Percentiles rank a stretch among this genome's conserved stretches.
Conservation (phyloP, 2,113 vertebrate genomes). For the Microtus pennsylvanicus region DNA sequence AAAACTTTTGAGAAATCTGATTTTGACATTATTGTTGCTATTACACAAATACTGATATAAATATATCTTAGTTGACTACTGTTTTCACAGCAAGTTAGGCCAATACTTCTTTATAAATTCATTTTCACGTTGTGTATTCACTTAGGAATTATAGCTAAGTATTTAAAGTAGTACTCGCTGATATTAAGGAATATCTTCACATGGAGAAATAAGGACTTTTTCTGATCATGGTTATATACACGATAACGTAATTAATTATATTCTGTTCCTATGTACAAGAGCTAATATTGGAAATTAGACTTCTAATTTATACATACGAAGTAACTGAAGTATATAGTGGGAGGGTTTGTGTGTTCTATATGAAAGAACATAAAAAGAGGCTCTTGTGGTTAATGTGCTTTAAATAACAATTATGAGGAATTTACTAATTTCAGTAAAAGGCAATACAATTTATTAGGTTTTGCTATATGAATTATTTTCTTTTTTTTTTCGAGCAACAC, state of each 20-base stretch:
- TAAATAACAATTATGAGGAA: conserved; percentile 18
- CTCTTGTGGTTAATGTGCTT: conserved; percentile 54
- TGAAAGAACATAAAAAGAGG: conserved; percentile 2
- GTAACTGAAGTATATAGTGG: conserved; percentile 14
- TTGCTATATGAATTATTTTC: conserved; percentile 7
- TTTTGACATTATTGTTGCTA: conserved; percentile 18
- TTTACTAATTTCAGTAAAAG: conserved; percentile 34
- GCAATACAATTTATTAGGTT: conserved; percentile 1
- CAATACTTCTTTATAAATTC: conserved; percentile 29
- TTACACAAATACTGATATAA: neutral
- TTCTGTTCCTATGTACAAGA: neutral
- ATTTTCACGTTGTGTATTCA: conserved; percentile 17
- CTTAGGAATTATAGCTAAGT: neutral
- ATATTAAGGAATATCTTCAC: conserved; percentile 24
- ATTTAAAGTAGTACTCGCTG: conserved; percentile 11
- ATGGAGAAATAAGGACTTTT: neutral
- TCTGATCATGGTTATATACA: neutral
- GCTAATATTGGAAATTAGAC: conserved; percentile 14
- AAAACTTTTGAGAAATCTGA: conserved; percentile 30
- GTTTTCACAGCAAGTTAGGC: conserved; percentile 42
- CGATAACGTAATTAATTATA: neutral
- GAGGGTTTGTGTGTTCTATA: neutral
- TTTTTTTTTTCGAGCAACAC: too few relatives aligned
- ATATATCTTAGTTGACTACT: conserved; percentile 30
- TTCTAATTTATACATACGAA: conserved; percentile 16